Evolutionary conservation across 2,113 vertebrate genomes (phyloP).

Genomic region (Centropus unirufus): DNA sequence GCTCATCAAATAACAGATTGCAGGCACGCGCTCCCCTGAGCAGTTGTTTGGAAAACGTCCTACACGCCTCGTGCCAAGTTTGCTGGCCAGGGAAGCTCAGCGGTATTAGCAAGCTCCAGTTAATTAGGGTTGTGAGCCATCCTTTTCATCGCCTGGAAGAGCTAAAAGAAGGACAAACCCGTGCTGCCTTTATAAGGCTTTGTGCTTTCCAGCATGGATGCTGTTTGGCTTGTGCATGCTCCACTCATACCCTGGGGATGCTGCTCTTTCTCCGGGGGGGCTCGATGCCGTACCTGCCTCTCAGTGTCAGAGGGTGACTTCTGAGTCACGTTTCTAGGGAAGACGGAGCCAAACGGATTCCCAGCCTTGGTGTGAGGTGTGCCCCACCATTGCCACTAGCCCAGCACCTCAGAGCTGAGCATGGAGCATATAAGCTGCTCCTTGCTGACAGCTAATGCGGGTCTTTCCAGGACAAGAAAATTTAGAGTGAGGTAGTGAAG

Average conservation of each 20-base stretch:
- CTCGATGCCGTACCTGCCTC: not conserved
- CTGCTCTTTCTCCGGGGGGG: not conserved
- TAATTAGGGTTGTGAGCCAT: conserved; percentile 57
- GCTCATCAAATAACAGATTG: conserved; percentile 12
- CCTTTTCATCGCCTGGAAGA: conserved; percentile 51
- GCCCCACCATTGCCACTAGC: not conserved
- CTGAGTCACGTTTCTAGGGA: not conserved
- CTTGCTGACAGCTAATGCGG: not conserved
- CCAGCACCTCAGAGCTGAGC: not conserved
- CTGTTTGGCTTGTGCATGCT: not conserved
- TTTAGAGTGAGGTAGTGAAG: not conserved
- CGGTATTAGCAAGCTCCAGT: conserved; percentile 53
- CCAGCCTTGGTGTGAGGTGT: not conserved
- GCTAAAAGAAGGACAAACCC: conserved; percentile 47
- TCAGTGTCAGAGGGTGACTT: not conserved
- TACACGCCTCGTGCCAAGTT: conserved; percentile 13
- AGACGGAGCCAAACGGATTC: not conserved
- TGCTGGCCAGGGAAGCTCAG: conserved; percentile 54
- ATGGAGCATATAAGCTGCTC: accelerated
- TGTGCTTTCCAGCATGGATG: not conserved
- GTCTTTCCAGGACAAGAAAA: not conserved
- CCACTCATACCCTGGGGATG: not conserved
- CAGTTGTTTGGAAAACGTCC: conserved; percentile 55
- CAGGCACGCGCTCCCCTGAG: conserved; percentile 1
- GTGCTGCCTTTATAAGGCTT: conserved; percentile 54